These are phyloP conservation scores for Paradoxurus hermaphroditus DNA, from an alignment of 2,113 vertebrate species.

Conservation along the genomic window DNA sequence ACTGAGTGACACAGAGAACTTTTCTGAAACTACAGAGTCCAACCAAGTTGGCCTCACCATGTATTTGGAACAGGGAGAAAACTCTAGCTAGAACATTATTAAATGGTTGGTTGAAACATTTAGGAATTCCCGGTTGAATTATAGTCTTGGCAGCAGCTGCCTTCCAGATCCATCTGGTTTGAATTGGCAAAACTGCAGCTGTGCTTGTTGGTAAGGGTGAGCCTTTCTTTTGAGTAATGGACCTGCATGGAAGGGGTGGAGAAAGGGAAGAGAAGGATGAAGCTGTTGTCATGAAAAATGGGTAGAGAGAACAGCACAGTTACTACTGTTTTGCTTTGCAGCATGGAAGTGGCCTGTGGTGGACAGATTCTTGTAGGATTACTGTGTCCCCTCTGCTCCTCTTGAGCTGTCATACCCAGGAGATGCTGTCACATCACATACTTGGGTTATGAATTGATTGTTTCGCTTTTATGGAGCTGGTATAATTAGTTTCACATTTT, in stretches of 20 bases:
- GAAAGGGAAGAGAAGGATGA: conserved; percentile 54
- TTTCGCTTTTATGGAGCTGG: conserved; percentile 55
- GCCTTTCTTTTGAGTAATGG: conserved; percentile 67
- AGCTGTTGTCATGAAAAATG: conserved; percentile 45
- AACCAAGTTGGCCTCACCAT: conserved; percentile 38
- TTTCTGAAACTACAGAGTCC: not conserved
- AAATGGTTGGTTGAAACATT: conserved; percentile 72
- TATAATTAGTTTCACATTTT: conserved; percentile 73
- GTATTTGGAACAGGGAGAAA: conserved; percentile 53
- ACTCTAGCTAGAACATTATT: conserved; percentile 60
- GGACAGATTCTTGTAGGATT: conserved; percentile 26
- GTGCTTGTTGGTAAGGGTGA: conserved; percentile 62
- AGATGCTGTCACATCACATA: conserved; percentile 52
- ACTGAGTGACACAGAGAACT: not conserved
- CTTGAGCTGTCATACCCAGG: not conserved
- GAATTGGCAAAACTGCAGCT: conserved; percentile 64
- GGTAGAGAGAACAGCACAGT: not conserved
- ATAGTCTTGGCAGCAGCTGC: conserved; percentile 70
- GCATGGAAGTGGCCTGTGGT: not conserved
- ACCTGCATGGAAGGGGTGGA: conserved; percentile 54
- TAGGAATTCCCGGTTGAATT: conserved; percentile 64
- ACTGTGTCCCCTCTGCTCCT: not conserved
- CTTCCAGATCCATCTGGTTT: conserved; percentile 66
- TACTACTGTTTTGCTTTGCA: conserved; percentile 57
- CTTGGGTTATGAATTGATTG: conserved; percentile 69